Conservation (phyloP, 2,888 invertebrate genomes). For the Acrobasis suavella region DNA sequence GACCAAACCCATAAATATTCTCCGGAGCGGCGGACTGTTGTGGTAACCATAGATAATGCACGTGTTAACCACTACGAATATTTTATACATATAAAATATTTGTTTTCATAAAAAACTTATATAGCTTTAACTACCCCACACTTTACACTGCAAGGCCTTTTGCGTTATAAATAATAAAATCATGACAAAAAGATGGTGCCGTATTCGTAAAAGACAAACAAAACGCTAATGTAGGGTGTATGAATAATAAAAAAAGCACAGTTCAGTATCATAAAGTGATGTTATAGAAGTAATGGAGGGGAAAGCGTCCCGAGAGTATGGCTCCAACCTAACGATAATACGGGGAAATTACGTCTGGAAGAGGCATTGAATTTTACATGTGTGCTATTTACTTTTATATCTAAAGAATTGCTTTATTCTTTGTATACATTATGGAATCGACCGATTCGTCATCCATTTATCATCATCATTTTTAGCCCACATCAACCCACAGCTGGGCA, state of each 20-base stretch:
- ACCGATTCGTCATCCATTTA: too few species aligned
- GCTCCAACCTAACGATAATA: slow-evolving; percentile 36
- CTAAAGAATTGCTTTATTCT: slow-evolving; percentile 1
- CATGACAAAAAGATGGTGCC: slow-evolving; percentile 42
- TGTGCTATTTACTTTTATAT: not conserved
- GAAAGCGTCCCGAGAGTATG: slow-evolving; percentile 63
- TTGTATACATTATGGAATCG: not conserved
- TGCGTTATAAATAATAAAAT: slow-evolving; percentile 43
- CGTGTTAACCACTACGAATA: too few species aligned
- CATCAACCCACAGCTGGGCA: too few species aligned
- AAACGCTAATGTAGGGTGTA: slow-evolving; percentile 70
- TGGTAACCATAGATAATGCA: too few species aligned
- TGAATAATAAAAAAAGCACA: slow-evolving; percentile 76
- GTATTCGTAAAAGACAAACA: slow-evolving; percentile 49
- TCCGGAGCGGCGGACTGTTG: too few species aligned
- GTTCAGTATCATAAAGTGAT: slow-evolving; percentile 75
- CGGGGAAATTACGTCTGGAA: slow-evolving; percentile 16
- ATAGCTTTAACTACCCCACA: not conserved
- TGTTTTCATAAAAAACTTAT: not conserved
- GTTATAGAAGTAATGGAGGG: slow-evolving; percentile 73
- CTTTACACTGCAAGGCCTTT: not conserved
- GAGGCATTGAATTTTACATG: slow-evolving; percentile 17
- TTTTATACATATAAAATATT: too few species aligned
- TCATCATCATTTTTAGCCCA: too few species aligned
- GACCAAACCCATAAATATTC: too few species aligned